A percentile compares a stretch with the other conserved stretches of the same genome.
phyloP scores from a whole-genome alignment of 2,888 invertebrate species.

The Bembecia ichneumoniformis region DNA sequence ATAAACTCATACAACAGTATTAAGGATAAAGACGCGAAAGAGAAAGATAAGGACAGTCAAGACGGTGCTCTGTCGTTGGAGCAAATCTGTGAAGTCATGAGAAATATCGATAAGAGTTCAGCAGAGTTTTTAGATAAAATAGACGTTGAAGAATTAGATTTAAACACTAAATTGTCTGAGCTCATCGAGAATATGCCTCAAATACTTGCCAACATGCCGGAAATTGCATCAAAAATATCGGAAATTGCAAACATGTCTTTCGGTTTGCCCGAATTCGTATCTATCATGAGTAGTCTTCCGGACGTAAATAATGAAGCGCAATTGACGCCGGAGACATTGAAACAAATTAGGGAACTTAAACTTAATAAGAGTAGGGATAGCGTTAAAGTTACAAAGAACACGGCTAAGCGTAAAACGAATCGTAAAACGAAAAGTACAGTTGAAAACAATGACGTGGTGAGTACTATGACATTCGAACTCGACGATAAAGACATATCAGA shows the following conservation, averaged over 20 bases:
- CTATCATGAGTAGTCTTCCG: constrained; percentile 51
- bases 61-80: constrained; percentile 43
- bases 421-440: constrained; percentile 41
- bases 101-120: constrained; percentile 53
- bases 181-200: constrained; percentile 60
- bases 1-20: constrained; percentile 54
- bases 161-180: constrained; percentile 42
- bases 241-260: constrained; percentile 52
- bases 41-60: constrained; percentile 19
- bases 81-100: constrained; percentile 58
- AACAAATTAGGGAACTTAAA: constrained; percentile 60
- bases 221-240: constrained; percentile 47
- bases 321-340: constrained; percentile 58
- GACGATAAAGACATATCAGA: constrained; percentile 48
- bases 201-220: constrained; percentile 60
- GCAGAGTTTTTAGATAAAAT: constrained; percentile 48
- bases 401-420: constrained; percentile 52
- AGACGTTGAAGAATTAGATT: constrained; percentile 39
- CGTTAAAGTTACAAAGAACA: constrained; percentile 60
- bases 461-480: constrained; percentile 48
- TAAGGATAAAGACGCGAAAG: constrained; percentile 30
- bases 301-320: constrained; percentile 54
- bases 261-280: constrained; percentile 56
- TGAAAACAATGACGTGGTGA: constrained; percentile 33
- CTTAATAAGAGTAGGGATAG: constrained; percentile 48